A percentile compares a stretch with the other conserved stretches of the same genome.
phyloP scores from a whole-genome alignment of 1,140 invertebrate genomes.

The Monomorium pharaonis region DNA sequence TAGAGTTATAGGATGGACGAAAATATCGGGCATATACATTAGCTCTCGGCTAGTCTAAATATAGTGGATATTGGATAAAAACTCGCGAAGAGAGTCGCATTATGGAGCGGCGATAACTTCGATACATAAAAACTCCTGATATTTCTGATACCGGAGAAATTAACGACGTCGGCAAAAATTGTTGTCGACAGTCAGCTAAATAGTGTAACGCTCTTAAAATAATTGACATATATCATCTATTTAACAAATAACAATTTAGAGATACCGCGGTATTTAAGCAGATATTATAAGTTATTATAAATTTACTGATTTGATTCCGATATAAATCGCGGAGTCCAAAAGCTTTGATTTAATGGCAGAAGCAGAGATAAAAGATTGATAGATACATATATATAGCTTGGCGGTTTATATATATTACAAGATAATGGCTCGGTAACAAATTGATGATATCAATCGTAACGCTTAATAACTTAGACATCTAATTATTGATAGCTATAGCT shows the following conservation, averaged over 20 bases:
- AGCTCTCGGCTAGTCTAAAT: slow-evolving; percentile 47
- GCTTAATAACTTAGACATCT: background rate
- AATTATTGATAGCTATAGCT: slow-evolving; percentile 24
- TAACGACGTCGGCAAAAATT: background rate
- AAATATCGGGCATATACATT: slow-evolving; percentile 47
- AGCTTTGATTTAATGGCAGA: background rate
- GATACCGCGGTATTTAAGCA: no score
- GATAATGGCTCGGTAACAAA: background rate
- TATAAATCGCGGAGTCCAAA: background rate
- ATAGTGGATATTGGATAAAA: slow-evolving; percentile 55
- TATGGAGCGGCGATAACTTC: slow-evolving; percentile 40
- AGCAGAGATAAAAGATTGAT: background rate
- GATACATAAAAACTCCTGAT: slow-evolving; percentile 5
- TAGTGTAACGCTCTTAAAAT: background rate
- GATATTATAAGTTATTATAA: slow-evolving; percentile 19
- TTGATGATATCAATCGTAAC: background rate
- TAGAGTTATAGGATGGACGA: slow-evolving; percentile 33
- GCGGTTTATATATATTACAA: background rate
- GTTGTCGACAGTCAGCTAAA: slow-evolving; percentile 10
- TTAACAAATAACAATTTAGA: background rate
- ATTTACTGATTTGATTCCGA: background rate
- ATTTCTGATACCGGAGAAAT: slow-evolving; percentile 6
- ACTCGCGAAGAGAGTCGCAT: background rate
- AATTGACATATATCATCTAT: background rate
- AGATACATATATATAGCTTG: background rate